phyloP scores from a whole-genome alignment of 2,888 invertebrate species.

The Hoplodrina blanda region DNA sequence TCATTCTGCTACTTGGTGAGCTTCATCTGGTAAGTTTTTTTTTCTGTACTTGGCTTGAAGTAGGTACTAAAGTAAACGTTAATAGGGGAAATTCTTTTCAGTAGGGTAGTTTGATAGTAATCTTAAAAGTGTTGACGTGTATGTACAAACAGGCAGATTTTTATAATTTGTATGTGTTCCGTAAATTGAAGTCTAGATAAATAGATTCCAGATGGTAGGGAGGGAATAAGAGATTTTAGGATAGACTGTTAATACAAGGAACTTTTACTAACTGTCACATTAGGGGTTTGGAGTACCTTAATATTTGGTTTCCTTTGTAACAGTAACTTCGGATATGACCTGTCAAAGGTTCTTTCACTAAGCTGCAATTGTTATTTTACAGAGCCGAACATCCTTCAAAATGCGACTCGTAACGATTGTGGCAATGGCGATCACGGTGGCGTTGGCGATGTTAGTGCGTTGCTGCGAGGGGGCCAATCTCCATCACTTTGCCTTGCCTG shows the following conservation, averaged over 20 bases:
- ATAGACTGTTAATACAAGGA: too few species aligned
- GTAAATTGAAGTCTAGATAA: too few species aligned
- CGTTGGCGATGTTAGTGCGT: conserved; percentile 71
- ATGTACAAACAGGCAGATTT: too few species aligned
- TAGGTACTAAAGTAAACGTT: too few species aligned
- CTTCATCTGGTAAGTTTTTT: conserved; percentile 59
- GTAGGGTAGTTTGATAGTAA: background rate
- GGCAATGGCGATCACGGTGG: conserved; percentile 73
- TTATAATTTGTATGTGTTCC: too few species aligned
- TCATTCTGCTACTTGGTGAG: conserved; percentile 69
- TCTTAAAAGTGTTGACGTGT: background rate
- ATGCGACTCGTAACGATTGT: conserved; percentile 79
- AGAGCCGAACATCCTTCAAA: conserved; percentile 40
- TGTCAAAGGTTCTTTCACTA: background rate
- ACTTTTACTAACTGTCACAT: too few species aligned
- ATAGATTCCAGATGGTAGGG: background rate
- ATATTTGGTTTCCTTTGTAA: background rate
- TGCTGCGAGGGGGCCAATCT: conserved; percentile 77
- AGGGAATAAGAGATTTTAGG: background rate
- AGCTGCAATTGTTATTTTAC: conserved; percentile 36
- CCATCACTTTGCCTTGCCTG: conserved; percentile 71
- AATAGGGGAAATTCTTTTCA: background rate
- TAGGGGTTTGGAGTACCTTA: too few species aligned
- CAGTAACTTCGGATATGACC: background rate
- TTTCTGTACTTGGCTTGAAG: background rate